A percentile compares a stretch with the other conserved stretches of the same genome.
These are phyloP conservation scores for Macrophya alboannulata DNA, from an alignment of 2,888 invertebrate genomes.

Conservation along the genomic window DNA sequence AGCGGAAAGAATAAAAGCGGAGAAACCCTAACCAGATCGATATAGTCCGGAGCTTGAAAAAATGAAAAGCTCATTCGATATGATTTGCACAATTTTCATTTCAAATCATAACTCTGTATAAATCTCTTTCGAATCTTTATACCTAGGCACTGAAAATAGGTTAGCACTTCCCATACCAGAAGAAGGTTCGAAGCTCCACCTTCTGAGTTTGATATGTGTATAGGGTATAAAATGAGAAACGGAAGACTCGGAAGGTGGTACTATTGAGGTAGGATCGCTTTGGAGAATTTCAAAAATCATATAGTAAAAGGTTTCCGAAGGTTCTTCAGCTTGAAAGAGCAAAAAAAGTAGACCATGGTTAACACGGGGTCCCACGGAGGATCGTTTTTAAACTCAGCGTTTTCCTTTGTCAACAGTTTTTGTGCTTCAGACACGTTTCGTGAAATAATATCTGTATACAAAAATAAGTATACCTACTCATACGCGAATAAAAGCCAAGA, in stretches of 20 bases:
- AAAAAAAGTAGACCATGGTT: neutral
- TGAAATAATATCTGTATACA: neutral
- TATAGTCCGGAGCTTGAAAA: neutral
- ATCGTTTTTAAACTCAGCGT: neutral
- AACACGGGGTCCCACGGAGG: neutral
- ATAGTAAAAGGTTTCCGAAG: conserved; percentile 14
- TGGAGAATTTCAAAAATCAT: conserved; percentile 23
- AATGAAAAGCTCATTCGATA: neutral
- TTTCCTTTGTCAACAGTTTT: conserved; percentile 20
- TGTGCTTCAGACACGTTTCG: neutral
- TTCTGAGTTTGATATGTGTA: neutral
- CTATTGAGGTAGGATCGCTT: conserved; percentile 13
- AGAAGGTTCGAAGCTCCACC: neutral
- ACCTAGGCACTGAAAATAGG: neutral
- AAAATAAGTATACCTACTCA: neutral
- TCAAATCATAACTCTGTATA: neutral
- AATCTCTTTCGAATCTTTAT: neutral
- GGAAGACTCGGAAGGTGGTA: conserved; percentile 13
- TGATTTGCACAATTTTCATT: neutral
- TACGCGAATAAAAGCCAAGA: neutral
- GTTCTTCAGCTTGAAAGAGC: neutral
- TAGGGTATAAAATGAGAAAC: conserved; percentile 26
- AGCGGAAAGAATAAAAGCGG: neutral
- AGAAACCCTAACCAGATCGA: neutral
- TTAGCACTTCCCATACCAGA: neutral